These are phyloP conservation scores for Lepus europaeus DNA, from an alignment of 2,113 vertebrate genomes.

Conservation along the genomic window DNA sequence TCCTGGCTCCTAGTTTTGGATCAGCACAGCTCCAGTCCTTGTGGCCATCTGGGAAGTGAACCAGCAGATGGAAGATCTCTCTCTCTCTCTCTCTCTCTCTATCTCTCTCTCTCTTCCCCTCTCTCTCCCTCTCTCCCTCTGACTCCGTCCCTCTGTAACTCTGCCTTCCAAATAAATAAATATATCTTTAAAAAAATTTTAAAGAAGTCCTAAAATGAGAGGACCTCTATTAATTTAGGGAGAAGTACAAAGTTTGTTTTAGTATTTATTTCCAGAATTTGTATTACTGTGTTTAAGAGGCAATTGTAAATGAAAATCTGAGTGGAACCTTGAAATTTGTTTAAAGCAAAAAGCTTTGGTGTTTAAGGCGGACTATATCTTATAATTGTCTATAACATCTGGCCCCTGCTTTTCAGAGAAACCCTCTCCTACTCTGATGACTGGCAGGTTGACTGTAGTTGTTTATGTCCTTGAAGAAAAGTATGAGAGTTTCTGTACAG, in stretches of 20 bases:
- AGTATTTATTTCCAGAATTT: background rate
- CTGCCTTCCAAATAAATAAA: too few species aligned
- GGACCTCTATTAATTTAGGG: background rate
- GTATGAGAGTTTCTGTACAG: background rate
- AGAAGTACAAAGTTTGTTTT: background rate
- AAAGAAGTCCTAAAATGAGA: background rate
- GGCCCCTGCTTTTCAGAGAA: background rate
- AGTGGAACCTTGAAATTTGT: slow-evolving; percentile 19
- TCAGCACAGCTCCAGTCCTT: too few species aligned
- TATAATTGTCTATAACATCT: background rate
- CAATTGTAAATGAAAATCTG: background rate
- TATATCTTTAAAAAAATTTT: too few species aligned
- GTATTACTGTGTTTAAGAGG: background rate
- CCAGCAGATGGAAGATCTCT: too few species aligned
- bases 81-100: too few species aligned
- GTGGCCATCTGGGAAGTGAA: too few species aligned
- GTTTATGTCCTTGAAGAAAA: background rate
- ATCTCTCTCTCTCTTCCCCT: too few species aligned
- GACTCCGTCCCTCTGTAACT: too few species aligned
- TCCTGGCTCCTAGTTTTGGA: too few species aligned
- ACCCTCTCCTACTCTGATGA: background rate
- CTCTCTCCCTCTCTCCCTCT: too few species aligned
- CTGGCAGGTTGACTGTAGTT: background rate
- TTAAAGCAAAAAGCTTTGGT: slow-evolving; percentile 5
- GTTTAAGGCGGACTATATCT: background rate